These are phyloP conservation scores for Heliothis peltigera DNA, from an alignment of 2,888 invertebrate genomes.

Conservation along the genomic window DNA sequence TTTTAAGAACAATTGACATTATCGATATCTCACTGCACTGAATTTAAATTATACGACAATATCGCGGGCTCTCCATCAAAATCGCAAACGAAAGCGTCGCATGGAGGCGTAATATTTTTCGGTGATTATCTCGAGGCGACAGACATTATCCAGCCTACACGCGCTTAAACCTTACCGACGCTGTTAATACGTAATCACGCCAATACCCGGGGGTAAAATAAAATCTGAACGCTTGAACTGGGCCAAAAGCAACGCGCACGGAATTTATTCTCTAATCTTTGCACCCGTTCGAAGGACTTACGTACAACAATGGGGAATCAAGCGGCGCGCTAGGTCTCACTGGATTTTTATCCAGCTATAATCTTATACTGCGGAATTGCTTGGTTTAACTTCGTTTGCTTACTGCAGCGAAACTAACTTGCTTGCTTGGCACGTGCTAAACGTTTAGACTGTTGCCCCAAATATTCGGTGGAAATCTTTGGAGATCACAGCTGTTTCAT, in stretches of 20 bases:
- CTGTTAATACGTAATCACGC: constrained; percentile 45
- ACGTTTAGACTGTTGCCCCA: constrained; percentile 5
- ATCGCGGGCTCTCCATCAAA: not conserved
- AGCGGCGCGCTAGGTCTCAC: constrained; percentile 22
- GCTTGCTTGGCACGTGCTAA: constrained; percentile 17
- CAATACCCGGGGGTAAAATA: constrained; percentile 44
- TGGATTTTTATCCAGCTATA: constrained; percentile 44
- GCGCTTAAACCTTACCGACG: constrained; percentile 13
- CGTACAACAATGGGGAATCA: constrained; percentile 32
- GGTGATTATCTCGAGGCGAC: not conserved
- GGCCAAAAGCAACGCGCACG: constrained; percentile 36
- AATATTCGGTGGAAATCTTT: constrained; percentile 14
- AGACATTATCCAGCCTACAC: constrained; percentile 7
- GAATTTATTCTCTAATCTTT: constrained; percentile 48
- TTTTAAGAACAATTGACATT: not conserved
- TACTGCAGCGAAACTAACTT: constrained; percentile 22
- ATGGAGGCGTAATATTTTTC: not conserved
- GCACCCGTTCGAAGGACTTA: constrained; percentile 35
- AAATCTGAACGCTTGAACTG: constrained; percentile 44
- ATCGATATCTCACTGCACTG: not conserved
- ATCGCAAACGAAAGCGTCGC: not conserved
- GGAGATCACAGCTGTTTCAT: not conserved
- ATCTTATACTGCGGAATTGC: constrained; percentile 28
- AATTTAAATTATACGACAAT: constrained; percentile 1
- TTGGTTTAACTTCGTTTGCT: constrained; percentile 5